These are phyloP conservation scores for Pipra filicauda DNA, from an alignment of 2,113 vertebrate genomes.

Conservation along the genomic window DNA sequence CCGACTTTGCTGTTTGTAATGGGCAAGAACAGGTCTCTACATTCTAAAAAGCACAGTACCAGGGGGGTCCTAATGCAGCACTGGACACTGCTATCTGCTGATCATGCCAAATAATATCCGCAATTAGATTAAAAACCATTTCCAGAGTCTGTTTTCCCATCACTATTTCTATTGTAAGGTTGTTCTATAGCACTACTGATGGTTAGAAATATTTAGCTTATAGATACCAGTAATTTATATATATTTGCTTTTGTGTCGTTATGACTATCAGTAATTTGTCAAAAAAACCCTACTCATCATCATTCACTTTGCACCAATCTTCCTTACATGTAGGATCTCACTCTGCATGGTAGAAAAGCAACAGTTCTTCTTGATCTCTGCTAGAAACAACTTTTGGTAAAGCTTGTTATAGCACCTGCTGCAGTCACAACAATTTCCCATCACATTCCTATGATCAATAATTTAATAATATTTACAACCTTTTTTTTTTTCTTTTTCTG, in stretches of 20 bases:
- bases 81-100: background rate
- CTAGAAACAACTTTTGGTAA: background rate
- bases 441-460: background rate
- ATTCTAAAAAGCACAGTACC: background rate
- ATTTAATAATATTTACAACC: fast-evolving
- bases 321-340: background rate
- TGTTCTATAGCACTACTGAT: background rate
- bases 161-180: background rate
- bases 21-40: background rate
- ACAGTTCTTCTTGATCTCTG: background rate
- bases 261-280: background rate
- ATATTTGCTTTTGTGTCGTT: background rate
- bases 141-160: background rate
- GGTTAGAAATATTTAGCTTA: background rate
- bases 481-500: background rate
- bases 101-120: background rate
- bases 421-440: background rate
- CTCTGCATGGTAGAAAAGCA: background rate
- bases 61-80: background rate
- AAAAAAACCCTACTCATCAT: background rate
- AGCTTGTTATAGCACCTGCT: background rate
- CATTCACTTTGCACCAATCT: background rate
- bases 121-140: background rate
- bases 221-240: background rate
- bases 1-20: background rate